Base-by-base conservation (phyloP, 2,797 vertebrate genomes). In the Typhlichthys subterraneus region DNA sequence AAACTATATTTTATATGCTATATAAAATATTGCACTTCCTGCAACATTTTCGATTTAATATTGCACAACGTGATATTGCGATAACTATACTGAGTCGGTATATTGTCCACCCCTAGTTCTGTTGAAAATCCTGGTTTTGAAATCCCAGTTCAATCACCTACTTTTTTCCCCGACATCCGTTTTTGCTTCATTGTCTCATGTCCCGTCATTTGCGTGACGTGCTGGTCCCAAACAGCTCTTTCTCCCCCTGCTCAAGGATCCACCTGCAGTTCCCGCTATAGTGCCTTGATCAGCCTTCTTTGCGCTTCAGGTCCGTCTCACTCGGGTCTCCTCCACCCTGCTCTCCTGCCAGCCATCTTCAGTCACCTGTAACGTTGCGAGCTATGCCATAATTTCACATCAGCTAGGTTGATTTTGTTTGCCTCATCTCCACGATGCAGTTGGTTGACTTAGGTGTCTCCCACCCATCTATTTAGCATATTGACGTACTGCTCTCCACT, bases 401-500 rank as follows among this genome's bases (percentile, higher is more conserved):
- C 69, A 80, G 56, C 60, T 67, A 72, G 72, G 67, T 75, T 73
- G 70, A 72, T 87, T 79, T 72, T 91, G 89, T 89, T 86, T 80
- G 79, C 73, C 80, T 77, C 75, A n/a, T 83, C 2, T 5, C 48
- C 59, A 83, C 77, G 73, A 81, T 86, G 92, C 89, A 87, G 85
- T 89, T 86, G 85, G 87, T 84, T 87, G 82, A 87, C 85, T 91
- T 76, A 84, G 87, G 87, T 86, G 73, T 74, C 69, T 82, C 87
- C 72, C 68, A 76, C 57, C 64, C 59, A 75, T 82, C 68, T 50
- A 63, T 7, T 42, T 42, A 64, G 73, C 69, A 88, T 90, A 88
- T 96, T 4, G 95, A 96, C 94, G 94, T 93, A 91, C 91, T 87
- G 80, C 80, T 91, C 90, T 92, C 93, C 9, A 10, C 38, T 42